Conservation (phyloP, 2,888 invertebrate species). For the Agrochola lychnidis region DNA sequence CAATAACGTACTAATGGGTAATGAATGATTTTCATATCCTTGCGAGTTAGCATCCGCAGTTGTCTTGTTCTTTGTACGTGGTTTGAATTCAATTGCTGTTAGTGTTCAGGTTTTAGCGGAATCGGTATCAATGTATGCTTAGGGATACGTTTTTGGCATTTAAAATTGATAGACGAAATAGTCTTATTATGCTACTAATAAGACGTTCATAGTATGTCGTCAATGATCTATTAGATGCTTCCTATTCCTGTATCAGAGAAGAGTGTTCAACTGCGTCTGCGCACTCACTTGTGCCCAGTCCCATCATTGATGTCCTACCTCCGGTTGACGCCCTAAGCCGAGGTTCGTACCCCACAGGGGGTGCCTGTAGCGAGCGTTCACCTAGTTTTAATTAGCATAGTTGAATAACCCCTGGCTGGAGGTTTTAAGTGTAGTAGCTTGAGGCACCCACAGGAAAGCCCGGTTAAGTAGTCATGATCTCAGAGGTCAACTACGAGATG, state of each 20-base stretch:
- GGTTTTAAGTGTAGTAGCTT: no score
- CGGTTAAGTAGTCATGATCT: no score
- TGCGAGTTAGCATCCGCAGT: constrained; percentile 60
- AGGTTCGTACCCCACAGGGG: no score
- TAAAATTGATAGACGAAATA: not conserved
- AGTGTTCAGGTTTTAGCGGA: constrained; percentile 36
- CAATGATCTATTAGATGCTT: not conserved
- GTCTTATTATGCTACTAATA: not conserved
- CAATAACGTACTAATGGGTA: constrained; percentile 70
- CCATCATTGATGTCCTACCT: no score
- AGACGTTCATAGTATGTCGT: not conserved
- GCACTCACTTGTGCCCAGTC: no score
- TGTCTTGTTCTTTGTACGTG: constrained; percentile 51
- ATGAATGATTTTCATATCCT: constrained; percentile 69
- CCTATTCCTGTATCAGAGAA: not conserved
- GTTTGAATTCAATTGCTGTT: constrained; percentile 36
- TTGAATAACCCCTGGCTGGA: no score
- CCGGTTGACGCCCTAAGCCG: no score
- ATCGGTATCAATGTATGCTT: constrained; percentile 42
- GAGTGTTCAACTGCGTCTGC: not conserved
- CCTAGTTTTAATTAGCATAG: no score
- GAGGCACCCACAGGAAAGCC: no score
- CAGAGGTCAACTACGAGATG: no score
- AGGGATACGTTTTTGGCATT: constrained; percentile 36
- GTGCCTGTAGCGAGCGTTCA: no score